Percentiles rank a stretch among this genome's conserved stretches.
Conservation (phyloP, 2,797 vertebrate species). For the Diplodus puntazzo region DNA sequence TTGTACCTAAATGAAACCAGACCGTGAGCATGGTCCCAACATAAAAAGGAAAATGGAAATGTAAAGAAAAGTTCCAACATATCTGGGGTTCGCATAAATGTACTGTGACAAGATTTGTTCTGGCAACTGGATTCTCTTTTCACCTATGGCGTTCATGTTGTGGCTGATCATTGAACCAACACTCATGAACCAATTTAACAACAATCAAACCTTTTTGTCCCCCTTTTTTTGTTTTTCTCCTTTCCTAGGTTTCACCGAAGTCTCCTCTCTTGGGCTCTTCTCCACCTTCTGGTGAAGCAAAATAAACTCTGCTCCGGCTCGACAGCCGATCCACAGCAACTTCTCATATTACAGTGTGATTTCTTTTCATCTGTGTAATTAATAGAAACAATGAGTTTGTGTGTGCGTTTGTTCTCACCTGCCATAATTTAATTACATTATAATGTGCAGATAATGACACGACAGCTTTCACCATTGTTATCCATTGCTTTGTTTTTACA, state of each 20-base stretch:
- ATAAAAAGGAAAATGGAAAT: too few relatives aligned
- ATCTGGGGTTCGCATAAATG: too few relatives aligned
- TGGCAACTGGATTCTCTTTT: too few relatives aligned
- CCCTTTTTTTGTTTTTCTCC: neutral
- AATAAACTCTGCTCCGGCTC: slow-evolving; percentile 24
- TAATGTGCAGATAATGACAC: slow-evolving; percentile 51
- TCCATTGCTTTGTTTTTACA: slow-evolving; percentile 43
- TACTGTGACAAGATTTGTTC: too few relatives aligned
- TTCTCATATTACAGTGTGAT: slow-evolving; percentile 36
- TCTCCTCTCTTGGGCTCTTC: slow-evolving; percentile 85
- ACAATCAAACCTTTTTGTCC: neutral
- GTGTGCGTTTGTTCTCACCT: slow-evolving; percentile 46
- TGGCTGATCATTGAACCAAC: neutral
- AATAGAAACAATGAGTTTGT: slow-evolving; percentile 42
- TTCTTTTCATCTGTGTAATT: slow-evolving; percentile 44
- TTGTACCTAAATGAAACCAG: too few relatives aligned
- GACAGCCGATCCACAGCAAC: slow-evolving; percentile 47
- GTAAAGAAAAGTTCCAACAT: too few relatives aligned
- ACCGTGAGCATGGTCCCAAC: too few relatives aligned
- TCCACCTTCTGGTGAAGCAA: slow-evolving; percentile 67
- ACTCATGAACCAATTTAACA: neutral
- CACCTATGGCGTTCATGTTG: too few relatives aligned
- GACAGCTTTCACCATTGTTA: slow-evolving; percentile 52
- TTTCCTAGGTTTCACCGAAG: slow-evolving; percentile 84
- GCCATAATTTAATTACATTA: slow-evolving; percentile 49